These are phyloP conservation scores for Acromyrmex charruanus DNA, from an alignment of 1,140 invertebrate species.

Conservation along the genomic window DNA sequence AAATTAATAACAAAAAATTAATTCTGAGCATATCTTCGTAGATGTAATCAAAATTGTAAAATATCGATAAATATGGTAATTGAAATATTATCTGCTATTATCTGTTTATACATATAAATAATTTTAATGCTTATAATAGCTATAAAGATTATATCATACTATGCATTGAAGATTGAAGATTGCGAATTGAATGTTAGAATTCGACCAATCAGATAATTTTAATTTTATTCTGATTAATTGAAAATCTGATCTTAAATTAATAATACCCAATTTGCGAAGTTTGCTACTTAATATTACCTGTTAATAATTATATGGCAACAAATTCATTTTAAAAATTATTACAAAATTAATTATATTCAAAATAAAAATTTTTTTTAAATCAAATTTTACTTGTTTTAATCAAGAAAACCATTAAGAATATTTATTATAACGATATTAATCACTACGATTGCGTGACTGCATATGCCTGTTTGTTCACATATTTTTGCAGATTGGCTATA, in stretches of 20 bases:
- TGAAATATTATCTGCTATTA: background rate
- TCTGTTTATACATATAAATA: background rate
- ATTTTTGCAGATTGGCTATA: slow-evolving; percentile 72
- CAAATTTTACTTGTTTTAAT: background rate
- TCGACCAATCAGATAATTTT: too few relatives aligned
- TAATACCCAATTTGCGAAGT: too few relatives aligned
- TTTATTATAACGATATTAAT: slow-evolving; percentile 22
- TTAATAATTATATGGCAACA: background rate
- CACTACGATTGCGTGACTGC: background rate
- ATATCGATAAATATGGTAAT: background rate
- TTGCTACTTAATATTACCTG: background rate
- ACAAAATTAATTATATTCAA: background rate
- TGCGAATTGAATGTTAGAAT: too few relatives aligned
- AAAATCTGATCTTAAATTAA: too few relatives aligned
- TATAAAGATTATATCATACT: background rate
- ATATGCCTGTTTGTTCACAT: slow-evolving; percentile 37
- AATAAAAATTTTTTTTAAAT: background rate
- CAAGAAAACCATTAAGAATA: background rate
- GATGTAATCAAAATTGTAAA: background rate
- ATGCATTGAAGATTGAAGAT: too few relatives aligned
- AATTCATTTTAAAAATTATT: background rate
- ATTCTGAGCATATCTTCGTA: background rate
- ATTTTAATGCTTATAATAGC: background rate
- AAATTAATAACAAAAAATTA: background rate
- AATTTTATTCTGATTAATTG: too few relatives aligned